Evolutionary conservation across 2,888 invertebrate genomes (phyloP), one percentile per base, ranked within the genome.

Genomic region (Trisateles emortualis): DNA sequence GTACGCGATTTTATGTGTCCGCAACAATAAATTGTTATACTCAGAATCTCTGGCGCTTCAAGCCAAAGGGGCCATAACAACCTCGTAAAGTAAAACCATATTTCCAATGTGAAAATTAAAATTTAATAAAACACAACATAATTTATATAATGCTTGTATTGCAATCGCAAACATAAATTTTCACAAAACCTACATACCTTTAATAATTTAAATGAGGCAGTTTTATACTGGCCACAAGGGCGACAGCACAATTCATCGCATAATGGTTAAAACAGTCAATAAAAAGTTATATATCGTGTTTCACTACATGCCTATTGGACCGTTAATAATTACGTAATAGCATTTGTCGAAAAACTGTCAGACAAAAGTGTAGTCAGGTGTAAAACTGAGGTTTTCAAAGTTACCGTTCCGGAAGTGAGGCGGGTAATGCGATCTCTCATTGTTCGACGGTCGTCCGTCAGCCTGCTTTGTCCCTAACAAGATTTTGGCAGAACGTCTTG

Each of bases 391-490:
- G 82, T 84, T 84, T 81, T 78, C 74, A 69, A 72, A 81, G 70
- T 74, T 68, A 82, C 68, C 76, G 80, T 78, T 70, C 83, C 86
- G 89, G 90, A 88, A 88, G 78, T 69, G 76, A 75, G 70, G 68
- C 68, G 77, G 76, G 87, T 86, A 89, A 89, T 81, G 74, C 72
- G 86, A 90, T 86, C 81, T 76, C 71, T 70, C 72, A 79, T 82
- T 80, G 82, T 84, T 74, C 75, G 78, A 68, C 74, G 38, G 26
- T 36, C 71, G 79, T 76, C 78, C 72, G 76, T 69, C 75, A 65
- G 68, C 63, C 70, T 55, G 76, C 72, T 83, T 86, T 86, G 82
- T 85, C 75, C 81, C 64, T 88, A 90, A 89, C 87, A 82, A 90
- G 90, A 90, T 90, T 26, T 86, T 79, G 75, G 78, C 70, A 74